Percentiles rank a stretch among this genome's conserved stretches.
Conservation (phyloP, 2,113 vertebrate species). For the Sminthopsis crassicaudata region DNA sequence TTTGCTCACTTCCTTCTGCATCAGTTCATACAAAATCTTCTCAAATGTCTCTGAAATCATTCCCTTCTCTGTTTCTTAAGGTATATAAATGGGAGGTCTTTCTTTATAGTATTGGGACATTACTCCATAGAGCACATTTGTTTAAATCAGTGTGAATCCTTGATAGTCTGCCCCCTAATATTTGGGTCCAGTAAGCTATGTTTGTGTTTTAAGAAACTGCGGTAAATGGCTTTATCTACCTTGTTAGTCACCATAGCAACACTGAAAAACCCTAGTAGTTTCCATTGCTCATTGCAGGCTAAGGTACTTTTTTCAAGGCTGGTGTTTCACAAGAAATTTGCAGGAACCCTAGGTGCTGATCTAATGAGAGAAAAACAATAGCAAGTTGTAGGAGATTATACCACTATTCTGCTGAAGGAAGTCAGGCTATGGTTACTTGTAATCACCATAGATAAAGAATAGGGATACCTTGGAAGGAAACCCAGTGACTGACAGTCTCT, state of each 20-base stretch:
- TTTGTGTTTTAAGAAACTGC: neutral
- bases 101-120: neutral
- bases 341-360: neutral
- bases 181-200: neutral
- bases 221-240: neutral
- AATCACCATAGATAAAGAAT: neutral
- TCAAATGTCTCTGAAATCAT: neutral
- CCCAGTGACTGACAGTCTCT: neutral
- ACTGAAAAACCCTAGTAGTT: neutral
- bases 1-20: neutral
- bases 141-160: neutral
- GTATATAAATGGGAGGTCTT: neutral
- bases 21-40: neutral
- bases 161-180: neutral
- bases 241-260: slow-evolving; percentile 37
- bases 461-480: neutral
- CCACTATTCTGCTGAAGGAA: neutral
- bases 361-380: neutral
- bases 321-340: neutral
- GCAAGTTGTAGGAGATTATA: neutral
- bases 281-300: neutral
- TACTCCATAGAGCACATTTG: neutral
- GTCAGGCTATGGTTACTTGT: too few relatives aligned
- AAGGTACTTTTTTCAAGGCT: neutral
- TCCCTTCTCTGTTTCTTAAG: neutral